Conservation (phyloP, 2,113 vertebrate species). For the Cacatua alba region DNA sequence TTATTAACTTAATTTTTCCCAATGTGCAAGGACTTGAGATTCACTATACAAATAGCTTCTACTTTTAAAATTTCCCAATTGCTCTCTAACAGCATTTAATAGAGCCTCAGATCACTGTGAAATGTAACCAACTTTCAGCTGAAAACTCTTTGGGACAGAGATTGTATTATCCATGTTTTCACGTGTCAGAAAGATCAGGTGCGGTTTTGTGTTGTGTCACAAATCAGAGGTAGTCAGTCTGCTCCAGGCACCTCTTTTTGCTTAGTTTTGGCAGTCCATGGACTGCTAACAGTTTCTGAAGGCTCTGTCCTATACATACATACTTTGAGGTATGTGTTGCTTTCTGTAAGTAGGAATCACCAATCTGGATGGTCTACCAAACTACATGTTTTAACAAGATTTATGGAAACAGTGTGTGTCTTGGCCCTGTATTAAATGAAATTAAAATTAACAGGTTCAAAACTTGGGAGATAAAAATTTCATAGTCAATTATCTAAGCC, state of each 20-base stretch:
- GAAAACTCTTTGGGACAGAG: background rate
- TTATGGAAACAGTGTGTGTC: background rate
- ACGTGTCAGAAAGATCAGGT: background rate
- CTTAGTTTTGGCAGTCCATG: background rate
- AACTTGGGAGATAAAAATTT: background rate
- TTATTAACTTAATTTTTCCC: background rate
- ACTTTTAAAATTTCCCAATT: background rate
- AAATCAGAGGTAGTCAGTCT: background rate
- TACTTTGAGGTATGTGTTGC: background rate
- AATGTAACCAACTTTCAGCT: background rate
- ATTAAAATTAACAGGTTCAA: background rate
- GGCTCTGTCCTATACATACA: background rate
- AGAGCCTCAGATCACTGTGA: background rate
- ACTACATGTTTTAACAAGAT: background rate
- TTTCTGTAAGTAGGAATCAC: background rate
- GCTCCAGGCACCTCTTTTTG: background rate
- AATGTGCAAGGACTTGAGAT: background rate
- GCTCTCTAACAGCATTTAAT: background rate
- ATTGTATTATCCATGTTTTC: background rate
- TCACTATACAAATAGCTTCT: background rate
- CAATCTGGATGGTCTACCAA: background rate
- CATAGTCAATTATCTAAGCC: background rate
- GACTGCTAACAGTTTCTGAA: background rate
- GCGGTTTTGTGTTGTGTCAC: background rate
- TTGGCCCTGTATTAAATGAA: background rate